Conservation (phyloP, 2,888 invertebrate species). For the Lepidonotus clava region DNA sequence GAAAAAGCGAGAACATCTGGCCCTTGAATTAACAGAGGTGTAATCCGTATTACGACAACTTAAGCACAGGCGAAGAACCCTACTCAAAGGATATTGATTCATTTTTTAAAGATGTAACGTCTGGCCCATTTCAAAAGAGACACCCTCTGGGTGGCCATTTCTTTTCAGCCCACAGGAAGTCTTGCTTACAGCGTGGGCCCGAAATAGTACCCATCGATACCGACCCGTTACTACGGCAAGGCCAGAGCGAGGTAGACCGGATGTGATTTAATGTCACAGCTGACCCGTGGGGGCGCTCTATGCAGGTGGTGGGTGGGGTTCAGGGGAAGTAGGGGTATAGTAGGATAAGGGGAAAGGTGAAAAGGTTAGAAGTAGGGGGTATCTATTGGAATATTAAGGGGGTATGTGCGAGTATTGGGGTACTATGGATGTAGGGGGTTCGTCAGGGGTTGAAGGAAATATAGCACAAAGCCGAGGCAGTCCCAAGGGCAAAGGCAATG, state of each 20-base stretch:
- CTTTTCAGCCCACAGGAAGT: too few relatives aligned
- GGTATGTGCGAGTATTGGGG: background rate
- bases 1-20: too few relatives aligned
- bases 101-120: too few relatives aligned
- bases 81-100: too few relatives aligned
- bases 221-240: too few relatives aligned
- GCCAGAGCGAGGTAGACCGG: background rate
- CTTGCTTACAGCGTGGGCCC: background rate
- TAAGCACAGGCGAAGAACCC: too few relatives aligned
- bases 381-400: background rate
- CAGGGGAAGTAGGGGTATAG: background rate
- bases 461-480: background rate
- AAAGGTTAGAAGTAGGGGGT: background rate
- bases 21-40: too few relatives aligned
- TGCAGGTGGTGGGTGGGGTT: background rate
- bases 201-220: background rate
- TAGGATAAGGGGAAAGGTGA: background rate
- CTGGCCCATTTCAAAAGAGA: too few relatives aligned
- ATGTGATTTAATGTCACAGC: conserved; percentile 14
- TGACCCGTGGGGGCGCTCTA: background rate
- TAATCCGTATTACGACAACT: too few relatives aligned
- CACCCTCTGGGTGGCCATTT: too few relatives aligned
- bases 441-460: background rate
- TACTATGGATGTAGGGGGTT: background rate
- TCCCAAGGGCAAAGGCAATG: background rate